Evolutionary conservation across 2,113 vertebrate species (phyloP).

Genomic region (Semnornis frantzii): DNA sequence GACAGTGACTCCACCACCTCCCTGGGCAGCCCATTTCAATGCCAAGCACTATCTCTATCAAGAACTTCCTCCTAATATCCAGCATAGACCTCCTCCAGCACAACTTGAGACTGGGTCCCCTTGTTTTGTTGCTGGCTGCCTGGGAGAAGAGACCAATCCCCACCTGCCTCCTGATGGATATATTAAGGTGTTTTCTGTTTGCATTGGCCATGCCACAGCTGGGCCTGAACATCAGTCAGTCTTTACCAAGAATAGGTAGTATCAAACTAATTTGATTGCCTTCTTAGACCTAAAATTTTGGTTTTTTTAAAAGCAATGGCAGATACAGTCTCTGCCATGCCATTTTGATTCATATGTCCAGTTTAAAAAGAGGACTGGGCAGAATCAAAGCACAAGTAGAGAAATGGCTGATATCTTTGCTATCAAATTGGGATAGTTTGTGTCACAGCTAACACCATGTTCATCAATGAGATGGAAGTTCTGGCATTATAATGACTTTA

Average conservation of each 20-base stretch:
- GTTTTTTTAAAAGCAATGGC: background rate
- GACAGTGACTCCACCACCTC: too few species aligned
- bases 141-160: too few species aligned
- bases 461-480: background rate
- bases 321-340: background rate
- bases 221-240: background rate
- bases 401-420: background rate
- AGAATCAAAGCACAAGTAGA: background rate
- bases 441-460: background rate
- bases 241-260: background rate
- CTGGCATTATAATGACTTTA: background rate
- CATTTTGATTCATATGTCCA: background rate
- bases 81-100: too few species aligned
- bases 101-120: too few species aligned
- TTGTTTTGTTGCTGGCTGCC: too few species aligned
- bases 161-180: background rate
- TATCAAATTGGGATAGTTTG: background rate
- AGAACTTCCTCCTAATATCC: too few species aligned
- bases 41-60: too few species aligned
- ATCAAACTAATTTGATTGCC: background rate
- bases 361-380: background rate
- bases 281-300: background rate
- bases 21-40: too few species aligned
- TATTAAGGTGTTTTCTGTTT: background rate
- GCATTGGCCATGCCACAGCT: background rate